phyloP scores from a whole-genome alignment of 2,113 vertebrate genomes.

The Pelecanus crispus region DNA sequence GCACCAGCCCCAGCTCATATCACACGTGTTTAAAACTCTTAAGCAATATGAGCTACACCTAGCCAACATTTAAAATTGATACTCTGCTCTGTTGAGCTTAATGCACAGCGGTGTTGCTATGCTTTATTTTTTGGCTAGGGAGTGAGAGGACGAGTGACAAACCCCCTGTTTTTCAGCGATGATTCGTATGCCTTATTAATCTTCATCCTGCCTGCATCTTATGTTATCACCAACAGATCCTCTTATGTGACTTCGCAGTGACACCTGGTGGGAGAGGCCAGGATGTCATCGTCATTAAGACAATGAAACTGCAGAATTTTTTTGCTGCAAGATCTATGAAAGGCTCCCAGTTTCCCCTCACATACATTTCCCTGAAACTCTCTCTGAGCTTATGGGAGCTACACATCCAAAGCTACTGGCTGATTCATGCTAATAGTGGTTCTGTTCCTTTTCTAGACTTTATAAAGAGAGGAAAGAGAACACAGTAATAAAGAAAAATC shows the following conservation, averaged over 20 bases:
- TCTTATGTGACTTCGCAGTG: conserved; percentile 7
- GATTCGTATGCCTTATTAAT: background rate
- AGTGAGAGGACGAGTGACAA: background rate
- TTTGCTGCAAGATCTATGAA: background rate
- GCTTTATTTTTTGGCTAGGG: background rate
- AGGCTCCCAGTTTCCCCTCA: background rate
- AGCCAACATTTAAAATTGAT: background rate
- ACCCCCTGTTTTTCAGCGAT: background rate
- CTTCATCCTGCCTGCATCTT: background rate
- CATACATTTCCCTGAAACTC: background rate
- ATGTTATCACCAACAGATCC: background rate
- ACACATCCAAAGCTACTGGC: background rate
- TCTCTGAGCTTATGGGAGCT: background rate
- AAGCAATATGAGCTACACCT: background rate
- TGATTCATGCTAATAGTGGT: background rate
- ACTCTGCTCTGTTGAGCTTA: background rate
- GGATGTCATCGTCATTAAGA: background rate
- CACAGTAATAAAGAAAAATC: background rate
- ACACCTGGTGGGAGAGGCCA: conserved; percentile 49
- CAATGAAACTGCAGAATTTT: conserved; percentile 14
- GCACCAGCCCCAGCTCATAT: background rate
- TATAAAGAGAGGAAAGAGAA: background rate
- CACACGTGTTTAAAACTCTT: background rate
- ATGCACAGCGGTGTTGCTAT: background rate
- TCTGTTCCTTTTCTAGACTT: background rate